phyloP scores from a whole-genome alignment of 2,888 invertebrate genomes.

The Panzeria rudis region DNA sequence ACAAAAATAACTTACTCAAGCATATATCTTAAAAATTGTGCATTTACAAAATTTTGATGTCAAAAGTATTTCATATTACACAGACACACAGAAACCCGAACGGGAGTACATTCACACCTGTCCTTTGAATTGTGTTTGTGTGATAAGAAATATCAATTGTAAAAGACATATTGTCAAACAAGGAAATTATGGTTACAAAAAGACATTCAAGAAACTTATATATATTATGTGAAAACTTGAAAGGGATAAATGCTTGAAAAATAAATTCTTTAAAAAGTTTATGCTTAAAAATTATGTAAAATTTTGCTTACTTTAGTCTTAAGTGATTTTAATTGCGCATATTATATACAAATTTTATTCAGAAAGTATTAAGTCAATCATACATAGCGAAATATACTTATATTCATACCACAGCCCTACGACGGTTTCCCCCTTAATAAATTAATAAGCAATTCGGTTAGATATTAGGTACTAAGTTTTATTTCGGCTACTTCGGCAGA shows the following conservation, averaged over 20 bases:
- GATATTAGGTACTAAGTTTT: no score
- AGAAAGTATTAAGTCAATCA: no score
- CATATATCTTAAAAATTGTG: slow-evolving; percentile 47
- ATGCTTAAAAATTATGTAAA: neutral
- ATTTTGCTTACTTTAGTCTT: no score
- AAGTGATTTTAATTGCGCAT: no score
- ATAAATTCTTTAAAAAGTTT: neutral
- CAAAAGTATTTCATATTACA: slow-evolving; percentile 32
- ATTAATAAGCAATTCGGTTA: no score
- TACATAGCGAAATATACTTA: no score
- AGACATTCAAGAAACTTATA: slow-evolving; percentile 13
- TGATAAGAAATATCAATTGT: slow-evolving; percentile 50
- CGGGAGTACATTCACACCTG: slow-evolving; percentile 40
- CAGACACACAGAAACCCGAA: neutral
- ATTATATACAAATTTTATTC: no score
- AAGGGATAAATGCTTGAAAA: neutral
- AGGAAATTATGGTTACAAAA: slow-evolving; percentile 52
- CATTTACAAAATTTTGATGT: slow-evolving; percentile 37
- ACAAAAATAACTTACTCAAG: slow-evolving; percentile 24
- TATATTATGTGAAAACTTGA: neutral
- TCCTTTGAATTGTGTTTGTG: slow-evolving; percentile 25
- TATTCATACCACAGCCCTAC: no score
- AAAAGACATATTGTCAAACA: slow-evolving; percentile 51
- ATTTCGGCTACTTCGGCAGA: no score
- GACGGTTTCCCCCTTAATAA: no score